Percentiles rank a stretch among this genome's conserved stretches.
Evolutionary conservation across 2,113 vertebrate genomes (phyloP).

Genomic region (Phocoena sinus): DNA sequence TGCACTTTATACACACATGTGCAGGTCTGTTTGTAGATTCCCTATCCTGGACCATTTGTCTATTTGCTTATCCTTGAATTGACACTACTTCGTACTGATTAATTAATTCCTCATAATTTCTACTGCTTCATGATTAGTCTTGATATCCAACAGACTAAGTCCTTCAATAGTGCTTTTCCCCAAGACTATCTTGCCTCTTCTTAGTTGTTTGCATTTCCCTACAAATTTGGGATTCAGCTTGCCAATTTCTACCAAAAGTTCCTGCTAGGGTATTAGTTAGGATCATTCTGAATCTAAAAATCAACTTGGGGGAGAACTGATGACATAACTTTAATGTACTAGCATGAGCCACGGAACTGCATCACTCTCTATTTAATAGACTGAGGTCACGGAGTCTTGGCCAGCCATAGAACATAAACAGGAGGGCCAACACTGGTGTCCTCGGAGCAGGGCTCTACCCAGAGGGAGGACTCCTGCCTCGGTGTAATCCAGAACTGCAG

Average conservation of each 20-base stretch:
- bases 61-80: neutral
- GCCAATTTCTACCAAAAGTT: neutral
- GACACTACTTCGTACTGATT: neutral
- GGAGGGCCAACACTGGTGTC: too few relatives aligned
- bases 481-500: neutral
- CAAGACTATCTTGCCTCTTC: neutral
- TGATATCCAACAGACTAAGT: neutral
- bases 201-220: neutral
- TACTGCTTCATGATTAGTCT: neutral
- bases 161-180: neutral
- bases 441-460: neutral
- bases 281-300: neutral
- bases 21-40: neutral
- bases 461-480: neutral
- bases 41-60: neutral
- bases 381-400: neutral
- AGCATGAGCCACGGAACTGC: neutral
- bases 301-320: neutral
- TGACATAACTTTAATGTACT: too few relatives aligned
- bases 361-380: neutral
- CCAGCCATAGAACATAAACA: neutral
- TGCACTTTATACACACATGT: rapidly evolving
- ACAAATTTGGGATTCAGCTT: neutral
- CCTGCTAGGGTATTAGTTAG: neutral
- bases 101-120: neutral